Evolutionary conservation across 2,888 invertebrate species (phyloP), one percentile per base, ranked within the genome.

Genomic region (Ichneumoninae sp.): DNA sequence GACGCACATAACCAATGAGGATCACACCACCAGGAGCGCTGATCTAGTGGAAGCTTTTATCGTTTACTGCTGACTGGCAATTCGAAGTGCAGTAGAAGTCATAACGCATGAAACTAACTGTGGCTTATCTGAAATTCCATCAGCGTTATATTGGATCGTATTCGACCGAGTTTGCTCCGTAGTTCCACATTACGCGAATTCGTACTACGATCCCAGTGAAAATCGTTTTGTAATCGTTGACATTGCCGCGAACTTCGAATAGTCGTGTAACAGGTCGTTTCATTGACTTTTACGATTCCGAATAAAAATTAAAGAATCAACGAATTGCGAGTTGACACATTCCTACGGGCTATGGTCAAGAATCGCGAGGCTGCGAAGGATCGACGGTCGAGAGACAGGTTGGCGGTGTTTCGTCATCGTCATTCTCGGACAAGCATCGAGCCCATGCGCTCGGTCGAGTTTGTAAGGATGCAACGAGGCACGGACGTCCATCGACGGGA

Each of bases 161-260:
- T 30, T 52, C 54, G 30, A 69, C 69, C 44, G 57, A 70, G 47
- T 77, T 54, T 60, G 47, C 47, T 44, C 36, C 16, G 50, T 71
- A 74, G 78, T 84, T 80, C 33, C 40, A 69, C 54, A 62, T 60
- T 16, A 26, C 71, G 47, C 30, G 16, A 68, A 68, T 30, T 71
- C 69, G 74, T 65, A 69, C 62, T 47, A 36, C 68, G 74, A 74
- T 74, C 80, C 47, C n/a, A 22, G 36, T 72, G 77, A 40, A 77
- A 84, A 84, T 74, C 68, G 77, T 76, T 84, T 69, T 65, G 68
- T 80, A 70, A 84, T 80, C 76, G 76, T 83, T 76, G 66, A 44
- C 62, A 22, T 44, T 62, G 75, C 44, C 69, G 78, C 76, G 47
- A 78, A 78, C 62, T 50, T 62, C 62, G 52, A 66, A 78, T 50